phyloP scores from a whole-genome alignment of 2,113 vertebrate genomes.

The Notothenia rossii region DNA sequence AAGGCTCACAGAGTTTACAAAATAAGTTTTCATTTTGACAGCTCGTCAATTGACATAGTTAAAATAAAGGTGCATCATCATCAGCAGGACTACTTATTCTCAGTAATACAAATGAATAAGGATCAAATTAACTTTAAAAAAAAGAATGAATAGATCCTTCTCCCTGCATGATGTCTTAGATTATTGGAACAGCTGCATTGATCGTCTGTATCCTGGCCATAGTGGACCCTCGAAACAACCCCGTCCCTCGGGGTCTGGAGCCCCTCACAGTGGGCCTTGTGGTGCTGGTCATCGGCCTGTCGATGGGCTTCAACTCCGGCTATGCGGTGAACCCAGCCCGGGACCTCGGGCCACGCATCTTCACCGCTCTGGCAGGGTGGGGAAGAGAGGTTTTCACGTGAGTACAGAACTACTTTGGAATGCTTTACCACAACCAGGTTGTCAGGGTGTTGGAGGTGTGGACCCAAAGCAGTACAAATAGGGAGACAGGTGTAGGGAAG shows the following conservation, averaged over 20 bases:
- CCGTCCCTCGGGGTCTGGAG: constrained; percentile 87
- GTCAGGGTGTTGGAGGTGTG: too few relatives aligned
- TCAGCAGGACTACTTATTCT: background rate
- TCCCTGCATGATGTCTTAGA: constrained; percentile 67
- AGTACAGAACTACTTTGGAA: constrained; percentile 59
- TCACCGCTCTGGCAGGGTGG: constrained; percentile 91
- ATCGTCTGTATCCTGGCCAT: constrained; percentile 92
- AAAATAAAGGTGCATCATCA: background rate
- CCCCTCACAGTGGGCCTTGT: constrained; percentile 92
- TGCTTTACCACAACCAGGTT: too few relatives aligned
- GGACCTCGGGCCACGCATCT: constrained; percentile 92
- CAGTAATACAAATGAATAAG: background rate
- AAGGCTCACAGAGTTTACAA: background rate
- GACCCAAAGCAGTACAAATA: too few relatives aligned
- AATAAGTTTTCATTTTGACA: constrained; percentile 3
- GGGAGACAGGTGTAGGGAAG: too few relatives aligned
- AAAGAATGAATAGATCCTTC: background rate
- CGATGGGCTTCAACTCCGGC: constrained; percentile 95
- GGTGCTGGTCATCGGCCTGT: constrained; percentile 91
- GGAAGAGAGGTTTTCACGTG: constrained; percentile 90
- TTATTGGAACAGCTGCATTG: constrained; percentile 90
- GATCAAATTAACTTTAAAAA: background rate
- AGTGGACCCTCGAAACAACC: constrained; percentile 90
- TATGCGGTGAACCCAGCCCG: constrained; percentile 94
- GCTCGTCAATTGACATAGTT: background rate